Conservation (phyloP, 2,888 invertebrate species). For the Lasioglossum lativentre region DNA sequence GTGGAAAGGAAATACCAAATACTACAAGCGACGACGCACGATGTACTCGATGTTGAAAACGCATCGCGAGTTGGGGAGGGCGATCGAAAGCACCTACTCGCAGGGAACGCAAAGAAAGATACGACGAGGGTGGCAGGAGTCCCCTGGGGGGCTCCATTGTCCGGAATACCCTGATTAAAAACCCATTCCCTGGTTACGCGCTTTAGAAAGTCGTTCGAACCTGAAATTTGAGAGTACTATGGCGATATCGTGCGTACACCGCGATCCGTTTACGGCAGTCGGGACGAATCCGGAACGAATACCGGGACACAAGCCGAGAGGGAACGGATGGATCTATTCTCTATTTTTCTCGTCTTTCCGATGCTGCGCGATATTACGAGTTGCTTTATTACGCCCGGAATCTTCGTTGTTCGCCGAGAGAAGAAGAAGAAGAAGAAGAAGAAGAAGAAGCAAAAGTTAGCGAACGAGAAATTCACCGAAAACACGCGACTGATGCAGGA, state of each 20-base stretch:
- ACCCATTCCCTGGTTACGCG: slow-evolving; percentile 80
- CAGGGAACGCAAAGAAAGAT: slow-evolving; percentile 76
- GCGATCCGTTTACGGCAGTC: slow-evolving; percentile 55
- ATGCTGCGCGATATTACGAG: background rate
- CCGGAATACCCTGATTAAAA: slow-evolving; percentile 83
- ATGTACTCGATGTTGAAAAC: slow-evolving; percentile 57
- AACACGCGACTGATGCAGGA: background rate
- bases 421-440: background rate
- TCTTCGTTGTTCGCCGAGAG: background rate
- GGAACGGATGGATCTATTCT: background rate
- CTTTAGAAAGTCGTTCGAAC: slow-evolving; percentile 69
- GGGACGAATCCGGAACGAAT: slow-evolving; percentile 13
- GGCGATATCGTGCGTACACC: slow-evolving; percentile 53
- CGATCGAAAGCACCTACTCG: slow-evolving; percentile 74
- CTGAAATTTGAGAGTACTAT: slow-evolving; percentile 65
- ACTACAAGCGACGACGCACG: slow-evolving; percentile 49
- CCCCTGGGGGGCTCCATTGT: slow-evolving; percentile 82
- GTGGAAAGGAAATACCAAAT: slow-evolving; percentile 61
- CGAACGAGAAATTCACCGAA: background rate
- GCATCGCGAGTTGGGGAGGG: slow-evolving; percentile 68
- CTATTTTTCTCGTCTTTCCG: background rate
- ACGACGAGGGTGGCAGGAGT: slow-evolving; percentile 77
- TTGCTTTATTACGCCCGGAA: background rate
- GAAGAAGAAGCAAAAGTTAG: background rate
- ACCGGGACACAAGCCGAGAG: background rate